These are phyloP conservation scores for Eulemur macaco DNA, from an alignment of 2,113 vertebrate genomes.

Conservation along the genomic window DNA sequence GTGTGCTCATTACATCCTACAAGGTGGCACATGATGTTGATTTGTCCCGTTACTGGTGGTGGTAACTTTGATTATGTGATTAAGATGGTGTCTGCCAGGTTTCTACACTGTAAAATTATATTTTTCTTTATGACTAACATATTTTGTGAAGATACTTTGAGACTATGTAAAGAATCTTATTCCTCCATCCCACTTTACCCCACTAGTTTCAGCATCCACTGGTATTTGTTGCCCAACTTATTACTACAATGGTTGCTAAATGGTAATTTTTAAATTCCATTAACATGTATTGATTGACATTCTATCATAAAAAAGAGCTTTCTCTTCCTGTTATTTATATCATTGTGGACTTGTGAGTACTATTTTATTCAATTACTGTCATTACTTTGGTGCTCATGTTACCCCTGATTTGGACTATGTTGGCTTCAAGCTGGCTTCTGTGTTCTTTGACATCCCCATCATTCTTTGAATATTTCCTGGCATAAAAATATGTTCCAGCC, in stretches of 20 bases:
- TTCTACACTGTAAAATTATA: not conserved
- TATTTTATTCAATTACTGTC: not conserved
- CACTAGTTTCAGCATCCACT: not conserved
- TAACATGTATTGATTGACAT: not conserved
- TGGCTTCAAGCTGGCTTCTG: not conserved
- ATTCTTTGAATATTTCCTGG: conserved; percentile 16
- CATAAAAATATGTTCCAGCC: not conserved
- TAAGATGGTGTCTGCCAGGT: not conserved
- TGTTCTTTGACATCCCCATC: not conserved
- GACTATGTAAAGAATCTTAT: not conserved
- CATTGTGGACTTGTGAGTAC: not conserved
- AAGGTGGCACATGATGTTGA: not conserved
- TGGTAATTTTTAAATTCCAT: not conserved
- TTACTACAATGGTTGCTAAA: not conserved
- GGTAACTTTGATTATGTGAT: not conserved
- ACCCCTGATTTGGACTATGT: not conserved
- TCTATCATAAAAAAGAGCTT: not conserved
- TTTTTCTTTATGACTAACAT: not conserved
- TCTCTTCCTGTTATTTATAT: not conserved
- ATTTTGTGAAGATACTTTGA: conserved; percentile 2
- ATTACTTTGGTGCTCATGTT: not conserved
- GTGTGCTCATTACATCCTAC: not conserved
- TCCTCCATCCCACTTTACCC: not conserved
- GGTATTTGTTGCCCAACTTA: not conserved
- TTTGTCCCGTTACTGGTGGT: not conserved